Percentiles rank a stretch among this genome's conserved stretches.
Evolutionary conservation across 1,140 invertebrate genomes (phyloP).

Genomic region (Drosophila fuyamai): DNA sequence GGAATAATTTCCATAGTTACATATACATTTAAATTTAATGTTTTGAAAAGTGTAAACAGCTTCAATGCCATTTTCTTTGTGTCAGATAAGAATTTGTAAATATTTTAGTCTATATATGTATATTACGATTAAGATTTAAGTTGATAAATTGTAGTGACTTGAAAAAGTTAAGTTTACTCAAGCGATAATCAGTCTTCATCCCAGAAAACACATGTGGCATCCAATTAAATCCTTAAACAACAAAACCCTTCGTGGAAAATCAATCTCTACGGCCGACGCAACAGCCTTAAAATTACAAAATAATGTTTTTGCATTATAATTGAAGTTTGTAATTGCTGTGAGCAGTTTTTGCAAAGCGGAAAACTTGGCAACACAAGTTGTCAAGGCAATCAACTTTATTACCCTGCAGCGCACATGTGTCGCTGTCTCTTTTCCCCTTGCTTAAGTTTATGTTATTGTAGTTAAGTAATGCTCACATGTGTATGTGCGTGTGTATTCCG

Average conservation of each 20-base stretch:
- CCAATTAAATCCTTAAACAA: constrained; percentile 10
- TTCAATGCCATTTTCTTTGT: too few species aligned
- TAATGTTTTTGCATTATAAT: constrained; percentile 49
- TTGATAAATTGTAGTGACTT: too few species aligned
- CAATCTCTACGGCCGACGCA: constrained; percentile 6
- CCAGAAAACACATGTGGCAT: constrained; percentile 3
- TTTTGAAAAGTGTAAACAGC: too few species aligned
- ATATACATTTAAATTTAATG: too few species aligned
- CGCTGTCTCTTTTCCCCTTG: constrained; percentile 1
- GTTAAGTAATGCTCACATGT: constrained; percentile 43
- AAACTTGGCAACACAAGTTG: constrained; percentile 53
- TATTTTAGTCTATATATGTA: too few species aligned
- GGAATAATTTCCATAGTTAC: too few species aligned
- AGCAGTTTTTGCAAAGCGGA: constrained; percentile 25
- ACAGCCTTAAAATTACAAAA: constrained; percentile 31
- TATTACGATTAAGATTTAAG: too few species aligned
- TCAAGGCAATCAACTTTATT: constrained; percentile 61
- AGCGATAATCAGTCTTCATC: neutral
- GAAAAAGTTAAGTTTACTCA: too few species aligned
- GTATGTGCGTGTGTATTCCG: constrained; percentile 11
- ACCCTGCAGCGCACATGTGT: constrained; percentile 53
- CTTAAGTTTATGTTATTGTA: constrained; percentile 43
- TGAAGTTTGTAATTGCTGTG: constrained; percentile 46
- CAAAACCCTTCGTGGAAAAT: neutral
- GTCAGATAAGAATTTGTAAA: too few species aligned